Evolutionary conservation across 2,113 vertebrate genomes (phyloP).

Genomic region (Rissa tridactyla): DNA sequence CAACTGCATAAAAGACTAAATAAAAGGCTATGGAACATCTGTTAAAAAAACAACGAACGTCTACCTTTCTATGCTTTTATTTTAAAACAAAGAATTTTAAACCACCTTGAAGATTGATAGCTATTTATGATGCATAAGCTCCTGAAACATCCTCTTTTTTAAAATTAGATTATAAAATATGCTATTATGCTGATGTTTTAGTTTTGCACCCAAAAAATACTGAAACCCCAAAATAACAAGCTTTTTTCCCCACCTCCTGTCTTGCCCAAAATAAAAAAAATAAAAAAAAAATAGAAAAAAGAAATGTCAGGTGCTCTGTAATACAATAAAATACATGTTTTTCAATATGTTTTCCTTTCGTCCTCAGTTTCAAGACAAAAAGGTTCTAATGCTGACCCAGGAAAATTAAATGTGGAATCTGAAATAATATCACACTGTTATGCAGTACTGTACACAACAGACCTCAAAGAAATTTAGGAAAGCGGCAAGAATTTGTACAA

Average conservation of each 20-base stretch:
- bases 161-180: not conserved
- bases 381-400: not conserved
- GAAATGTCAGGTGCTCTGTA: not conserved
- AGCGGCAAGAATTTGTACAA: not conserved
- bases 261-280: not conserved
- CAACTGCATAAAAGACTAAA: not conserved
- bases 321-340: not conserved
- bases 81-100: not conserved
- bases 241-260: not conserved
- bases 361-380: not conserved
- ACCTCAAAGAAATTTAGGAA: not conserved
- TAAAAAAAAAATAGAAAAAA: not conserved
- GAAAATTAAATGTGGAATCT: not conserved
- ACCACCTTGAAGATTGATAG: not conserved
- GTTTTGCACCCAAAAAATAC: not conserved
- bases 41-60: not conserved
- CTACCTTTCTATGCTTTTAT: not conserved
- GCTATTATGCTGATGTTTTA: not conserved
- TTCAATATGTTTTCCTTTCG: not conserved
- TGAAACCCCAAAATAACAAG: not conserved
- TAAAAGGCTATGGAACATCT: not conserved
- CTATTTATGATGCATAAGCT: not conserved
- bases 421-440: not conserved
- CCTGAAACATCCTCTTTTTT: not conserved
- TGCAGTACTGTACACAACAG: not conserved